A percentile compares a stretch with the other conserved stretches of the same genome.
Evolutionary conservation across 2,797 vertebrate species (phyloP).

Genomic region (Alca torda): DNA sequence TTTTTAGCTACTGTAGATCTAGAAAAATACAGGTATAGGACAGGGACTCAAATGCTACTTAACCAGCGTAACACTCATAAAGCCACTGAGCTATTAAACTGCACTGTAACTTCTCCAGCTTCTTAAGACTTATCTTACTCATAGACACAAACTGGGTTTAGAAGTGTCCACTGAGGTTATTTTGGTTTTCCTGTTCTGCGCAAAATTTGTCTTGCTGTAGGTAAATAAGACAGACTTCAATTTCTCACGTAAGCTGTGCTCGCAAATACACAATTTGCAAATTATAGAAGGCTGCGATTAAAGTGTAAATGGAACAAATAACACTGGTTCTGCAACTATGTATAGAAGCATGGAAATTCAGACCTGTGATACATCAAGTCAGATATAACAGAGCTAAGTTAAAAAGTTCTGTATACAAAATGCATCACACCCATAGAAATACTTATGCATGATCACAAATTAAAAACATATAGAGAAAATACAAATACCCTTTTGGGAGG

Average conservation of each 20-base stretch:
- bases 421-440: not conserved
- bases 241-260: not conserved
- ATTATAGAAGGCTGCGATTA: not conserved
- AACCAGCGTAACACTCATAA: not conserved
- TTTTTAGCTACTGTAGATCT: not conserved
- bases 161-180: not conserved
- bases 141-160: not conserved
- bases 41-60: not conserved
- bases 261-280: not conserved
- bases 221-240: not conserved
- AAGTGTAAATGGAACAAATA: not conserved
- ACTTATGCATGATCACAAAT: not conserved
- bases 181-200: not conserved
- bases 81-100: slow-evolving; percentile 7
- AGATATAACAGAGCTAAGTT: not conserved
- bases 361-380: not conserved
- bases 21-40: not conserved
- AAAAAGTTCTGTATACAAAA: not conserved
- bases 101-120: not conserved
- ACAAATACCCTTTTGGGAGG: not conserved
- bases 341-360: not conserved
- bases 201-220: not conserved
- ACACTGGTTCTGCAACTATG: not conserved
- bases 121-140: not conserved
- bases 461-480: not conserved